Evolutionary conservation across 1,140 invertebrate genomes (phyloP), one percentile per base, ranked within the genome.

Genomic region (Rhynchophorus ferrugineus): DNA sequence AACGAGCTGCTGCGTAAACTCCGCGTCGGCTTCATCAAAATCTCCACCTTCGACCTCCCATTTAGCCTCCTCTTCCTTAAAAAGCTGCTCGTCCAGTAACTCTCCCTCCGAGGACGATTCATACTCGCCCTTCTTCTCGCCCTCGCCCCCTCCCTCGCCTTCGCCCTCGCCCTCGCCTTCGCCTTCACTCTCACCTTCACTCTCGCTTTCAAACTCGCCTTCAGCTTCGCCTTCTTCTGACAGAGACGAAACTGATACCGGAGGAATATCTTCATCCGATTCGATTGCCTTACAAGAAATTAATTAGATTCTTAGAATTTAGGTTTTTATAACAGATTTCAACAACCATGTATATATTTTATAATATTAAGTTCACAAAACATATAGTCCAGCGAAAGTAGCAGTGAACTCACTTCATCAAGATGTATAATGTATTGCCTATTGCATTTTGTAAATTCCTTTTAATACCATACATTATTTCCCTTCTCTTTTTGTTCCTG

Each of bases 201-300:
- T 24, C 44, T 56, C 57, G 17, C 47, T 44, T 19, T 54, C 59
- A 0, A 16, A 43, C 3, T 17, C 48, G 19, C 47, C 49, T 45
- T 58, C 59, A 3, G 41, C 57, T 43, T 54, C 56, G 21, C 37
- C 51, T 16, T 34, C 29, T 14, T 39, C 47, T 43, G 51, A 24
- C 35, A 60, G 36, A 8, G 62, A 57, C 3, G 56, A 41, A n/a
- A 54, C 44, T 20, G 54, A 47, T 6, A 59, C 2, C 22, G 50
- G 55, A n/a, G 49, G 46, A 17, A 57, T 57, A 20, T 54, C 52
- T 47, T 56, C 56, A 2, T 53, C 54, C 3, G 54, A 60, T 43
- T 49, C 47, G 11, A 54, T 37, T 7, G 58, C 55, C 35, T 42
- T 5, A 18, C 46, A 13, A 34, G 17, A 8, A 34, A 42, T 2